Evolutionary conservation across 1,140 invertebrate species (phyloP).

Genomic region (Drosophila setifemur): DNA sequence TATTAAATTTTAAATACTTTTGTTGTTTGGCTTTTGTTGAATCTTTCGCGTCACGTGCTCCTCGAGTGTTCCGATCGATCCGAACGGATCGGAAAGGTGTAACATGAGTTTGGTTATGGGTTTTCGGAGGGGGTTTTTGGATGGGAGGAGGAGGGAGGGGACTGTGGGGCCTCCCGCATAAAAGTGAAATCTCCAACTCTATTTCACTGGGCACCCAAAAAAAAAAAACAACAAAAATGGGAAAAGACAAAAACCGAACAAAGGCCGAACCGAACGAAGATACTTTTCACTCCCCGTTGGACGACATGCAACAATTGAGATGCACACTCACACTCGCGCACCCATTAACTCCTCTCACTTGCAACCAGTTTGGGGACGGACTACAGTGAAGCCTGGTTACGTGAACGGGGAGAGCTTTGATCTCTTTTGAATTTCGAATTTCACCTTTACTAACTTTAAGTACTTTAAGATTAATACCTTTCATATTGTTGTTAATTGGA

Average conservation of each 20-base stretch:
- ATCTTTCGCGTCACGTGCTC: constrained; percentile 32
- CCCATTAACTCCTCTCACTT: constrained; percentile 4
- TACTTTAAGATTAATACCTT: too few relatives aligned
- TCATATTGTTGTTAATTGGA: too few relatives aligned
- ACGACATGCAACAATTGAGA: constrained; percentile 56
- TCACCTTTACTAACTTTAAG: too few relatives aligned
- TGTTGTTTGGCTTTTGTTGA: too few relatives aligned
- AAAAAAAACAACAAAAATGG: constrained; percentile 9
- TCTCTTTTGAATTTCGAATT: too few relatives aligned
- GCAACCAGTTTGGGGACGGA: constrained; percentile 19
- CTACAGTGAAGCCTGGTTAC: constrained; percentile 14
- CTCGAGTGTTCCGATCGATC: background rate
- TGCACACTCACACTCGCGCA: constrained; percentile 26
- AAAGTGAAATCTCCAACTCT: constrained; percentile 69
- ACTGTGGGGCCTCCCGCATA: constrained; percentile 44
- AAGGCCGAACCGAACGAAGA: constrained; percentile 2
- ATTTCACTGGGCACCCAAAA: constrained; percentile 28
- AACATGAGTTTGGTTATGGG: constrained; percentile 4
- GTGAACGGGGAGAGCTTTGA: too few relatives aligned
- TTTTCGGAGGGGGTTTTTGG: too few relatives aligned
- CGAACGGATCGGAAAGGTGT: background rate
- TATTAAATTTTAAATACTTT: too few relatives aligned
- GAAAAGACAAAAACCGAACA: constrained; percentile 10
- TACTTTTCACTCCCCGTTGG: constrained; percentile 38
- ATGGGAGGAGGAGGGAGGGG: too few relatives aligned